A percentile compares a stretch with the other conserved stretches of the same genome.
Evolutionary conservation across 2,113 vertebrate genomes (phyloP).

Genomic region (Neolamprologus fasciatus): DNA sequence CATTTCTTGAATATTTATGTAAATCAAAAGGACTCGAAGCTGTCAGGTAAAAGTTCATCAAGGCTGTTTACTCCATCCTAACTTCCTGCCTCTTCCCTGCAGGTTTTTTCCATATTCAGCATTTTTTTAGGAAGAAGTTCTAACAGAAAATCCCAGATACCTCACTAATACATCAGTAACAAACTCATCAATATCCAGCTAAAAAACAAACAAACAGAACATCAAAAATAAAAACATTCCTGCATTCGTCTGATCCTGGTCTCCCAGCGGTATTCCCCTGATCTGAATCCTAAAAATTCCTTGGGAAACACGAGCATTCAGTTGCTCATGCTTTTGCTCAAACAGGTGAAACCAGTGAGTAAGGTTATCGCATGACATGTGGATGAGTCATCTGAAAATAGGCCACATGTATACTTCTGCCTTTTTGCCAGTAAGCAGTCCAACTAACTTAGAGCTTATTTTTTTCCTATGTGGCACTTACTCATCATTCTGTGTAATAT

Average conservation of each 20-base stretch:
- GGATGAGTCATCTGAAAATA: constrained; percentile 29
- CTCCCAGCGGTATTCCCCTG: not conserved
- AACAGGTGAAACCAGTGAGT: constrained; percentile 19
- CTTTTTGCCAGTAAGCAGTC: constrained; percentile 21
- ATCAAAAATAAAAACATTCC: not conserved
- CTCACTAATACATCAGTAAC: not conserved
- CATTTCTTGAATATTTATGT: not conserved
- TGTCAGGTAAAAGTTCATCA: not conserved
- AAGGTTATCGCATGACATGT: not conserved
- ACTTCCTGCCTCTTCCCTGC: not conserved
- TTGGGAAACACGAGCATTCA: not conserved
- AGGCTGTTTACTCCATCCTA: not conserved
- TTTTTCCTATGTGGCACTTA: not conserved
- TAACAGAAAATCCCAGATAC: not conserved
- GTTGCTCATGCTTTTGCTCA: not conserved
- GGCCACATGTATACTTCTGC: constrained; percentile 1
- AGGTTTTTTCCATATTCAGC: not conserved
- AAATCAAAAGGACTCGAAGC: not conserved
- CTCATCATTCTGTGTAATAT: not conserved
- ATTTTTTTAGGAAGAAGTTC: not conserved
- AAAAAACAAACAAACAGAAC: not conserved
- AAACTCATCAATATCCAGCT: not conserved
- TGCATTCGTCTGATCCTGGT: not conserved
- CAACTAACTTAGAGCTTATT: not conserved
- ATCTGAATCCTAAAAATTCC: not conserved